These are phyloP conservation scores for Rotaria magnacalcarata DNA, from an alignment of 2,888 invertebrate genomes.

Conservation along the genomic window DNA sequence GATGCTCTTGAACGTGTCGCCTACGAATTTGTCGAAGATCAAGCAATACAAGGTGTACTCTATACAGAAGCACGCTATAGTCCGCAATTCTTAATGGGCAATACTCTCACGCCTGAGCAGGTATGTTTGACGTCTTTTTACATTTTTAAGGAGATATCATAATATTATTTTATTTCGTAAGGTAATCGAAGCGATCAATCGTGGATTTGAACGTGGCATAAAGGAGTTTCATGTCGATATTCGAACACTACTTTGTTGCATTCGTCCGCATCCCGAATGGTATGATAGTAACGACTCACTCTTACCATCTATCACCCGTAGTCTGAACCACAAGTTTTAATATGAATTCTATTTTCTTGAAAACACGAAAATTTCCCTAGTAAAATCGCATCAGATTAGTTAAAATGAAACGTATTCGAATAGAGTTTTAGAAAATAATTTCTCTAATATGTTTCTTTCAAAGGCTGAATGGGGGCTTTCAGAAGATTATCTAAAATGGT, in stretches of 20 bases:
- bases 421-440: no score
- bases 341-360: no score
- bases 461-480: no score
- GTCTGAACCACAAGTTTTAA: no score
- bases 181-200: constrained; percentile 54
- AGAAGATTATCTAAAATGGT: no score
- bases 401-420: no score
- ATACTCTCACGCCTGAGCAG: constrained; percentile 50
- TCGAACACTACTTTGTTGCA: constrained; percentile 61
- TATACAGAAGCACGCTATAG: constrained; percentile 63
- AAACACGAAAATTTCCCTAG: no score
- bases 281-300: background rate
- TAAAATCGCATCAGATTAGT: no score
- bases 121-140: constrained; percentile 48
- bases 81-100: constrained; percentile 60
- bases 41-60: constrained; percentile 60
- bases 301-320: no score
- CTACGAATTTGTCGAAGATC: constrained; percentile 64
- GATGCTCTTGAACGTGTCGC: constrained; percentile 63
- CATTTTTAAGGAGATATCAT: background rate
- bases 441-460: no score
- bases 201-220: constrained; percentile 59
- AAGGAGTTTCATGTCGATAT: constrained; percentile 60
- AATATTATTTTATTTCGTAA: no score
- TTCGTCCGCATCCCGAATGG: constrained; percentile 57